A percentile compares a stretch with the other conserved stretches of the same genome.
phyloP scores from a whole-genome alignment of 2,888 invertebrate genomes.

The Oscheius sp. region DNA sequence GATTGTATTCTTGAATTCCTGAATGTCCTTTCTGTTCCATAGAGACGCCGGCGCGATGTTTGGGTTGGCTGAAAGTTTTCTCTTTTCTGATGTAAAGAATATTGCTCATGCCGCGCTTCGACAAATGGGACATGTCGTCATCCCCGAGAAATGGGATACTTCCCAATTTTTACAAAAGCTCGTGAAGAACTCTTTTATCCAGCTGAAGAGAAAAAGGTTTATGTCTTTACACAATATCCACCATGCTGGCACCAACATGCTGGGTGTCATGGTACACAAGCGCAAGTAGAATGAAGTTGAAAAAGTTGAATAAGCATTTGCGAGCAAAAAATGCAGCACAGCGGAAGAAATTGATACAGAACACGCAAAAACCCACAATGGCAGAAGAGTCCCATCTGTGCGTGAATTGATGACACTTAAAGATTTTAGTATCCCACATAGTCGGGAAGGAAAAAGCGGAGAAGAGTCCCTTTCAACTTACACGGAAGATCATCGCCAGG shows the following conservation, averaged over 20 bases:
- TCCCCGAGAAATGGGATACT: not conserved
- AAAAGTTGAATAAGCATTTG: not conserved
- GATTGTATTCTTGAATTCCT: slow-evolving; percentile 81
- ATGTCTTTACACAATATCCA: slow-evolving; percentile 22
- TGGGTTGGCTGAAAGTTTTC: slow-evolving; percentile 66
- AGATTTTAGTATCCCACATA: slow-evolving; percentile 26
- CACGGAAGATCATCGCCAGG: slow-evolving; percentile 62
- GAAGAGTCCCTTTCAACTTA: slow-evolving; percentile 43
- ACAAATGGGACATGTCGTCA: slow-evolving; percentile 3
- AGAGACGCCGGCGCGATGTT: slow-evolving; percentile 80
- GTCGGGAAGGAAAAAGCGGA: not conserved
- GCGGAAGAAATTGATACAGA: slow-evolving; percentile 8
- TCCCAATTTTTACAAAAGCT: slow-evolving; percentile 12
- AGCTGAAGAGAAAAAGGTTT: not conserved
- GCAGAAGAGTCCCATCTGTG: slow-evolving; percentile 70
- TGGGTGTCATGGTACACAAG: slow-evolving; percentile 21
- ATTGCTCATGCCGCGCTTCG: slow-evolving; percentile 10
- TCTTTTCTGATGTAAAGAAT: not conserved
- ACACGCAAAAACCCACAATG: slow-evolving; percentile 63
- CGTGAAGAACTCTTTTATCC: not conserved
- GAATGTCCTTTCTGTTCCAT: slow-evolving; percentile 92
- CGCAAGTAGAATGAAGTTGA: slow-evolving; percentile 1
- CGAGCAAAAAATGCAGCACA: slow-evolving; percentile 13
- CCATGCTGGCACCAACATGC: slow-evolving; percentile 25
- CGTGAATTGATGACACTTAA: slow-evolving; percentile 69